Conservation (phyloP, 2,888 invertebrate species). For the Phytoseiulus persimilis region DNA sequence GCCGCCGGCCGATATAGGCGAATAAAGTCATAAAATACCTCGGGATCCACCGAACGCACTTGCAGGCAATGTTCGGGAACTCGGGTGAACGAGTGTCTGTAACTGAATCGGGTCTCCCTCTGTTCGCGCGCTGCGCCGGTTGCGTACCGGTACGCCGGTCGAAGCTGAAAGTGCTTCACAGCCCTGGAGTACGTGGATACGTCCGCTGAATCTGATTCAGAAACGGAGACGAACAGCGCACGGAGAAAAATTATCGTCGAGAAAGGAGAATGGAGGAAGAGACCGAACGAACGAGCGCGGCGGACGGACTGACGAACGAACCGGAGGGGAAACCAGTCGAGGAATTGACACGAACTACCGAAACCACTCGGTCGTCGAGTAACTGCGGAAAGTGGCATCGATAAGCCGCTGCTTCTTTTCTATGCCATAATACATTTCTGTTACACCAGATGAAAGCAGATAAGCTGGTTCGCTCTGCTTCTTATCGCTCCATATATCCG, state of each 20-base stretch:
- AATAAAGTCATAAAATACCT: background rate
- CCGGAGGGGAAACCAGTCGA: background rate
- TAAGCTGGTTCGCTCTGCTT: background rate
- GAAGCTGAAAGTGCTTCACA: too few species aligned
- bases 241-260: background rate
- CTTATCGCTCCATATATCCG: background rate
- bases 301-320: too few species aligned
- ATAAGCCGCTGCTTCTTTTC: background rate
- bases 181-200: too few species aligned
- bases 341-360: background rate
- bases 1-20: background rate
- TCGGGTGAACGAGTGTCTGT: background rate
- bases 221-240: too few species aligned
- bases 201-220: too few species aligned
- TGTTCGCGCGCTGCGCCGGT: background rate
- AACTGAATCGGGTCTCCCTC: background rate
- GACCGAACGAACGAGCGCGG: background rate
- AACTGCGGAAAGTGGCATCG: background rate
- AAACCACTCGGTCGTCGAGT: background rate
- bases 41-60: background rate
- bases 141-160: background rate
- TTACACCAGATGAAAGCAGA: conserved; percentile 5
- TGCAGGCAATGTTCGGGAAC: background rate
- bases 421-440: background rate
- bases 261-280: background rate